Evolutionary conservation across 2,113 vertebrate species (phyloP).

Genomic region (Piprites chloris): DNA sequence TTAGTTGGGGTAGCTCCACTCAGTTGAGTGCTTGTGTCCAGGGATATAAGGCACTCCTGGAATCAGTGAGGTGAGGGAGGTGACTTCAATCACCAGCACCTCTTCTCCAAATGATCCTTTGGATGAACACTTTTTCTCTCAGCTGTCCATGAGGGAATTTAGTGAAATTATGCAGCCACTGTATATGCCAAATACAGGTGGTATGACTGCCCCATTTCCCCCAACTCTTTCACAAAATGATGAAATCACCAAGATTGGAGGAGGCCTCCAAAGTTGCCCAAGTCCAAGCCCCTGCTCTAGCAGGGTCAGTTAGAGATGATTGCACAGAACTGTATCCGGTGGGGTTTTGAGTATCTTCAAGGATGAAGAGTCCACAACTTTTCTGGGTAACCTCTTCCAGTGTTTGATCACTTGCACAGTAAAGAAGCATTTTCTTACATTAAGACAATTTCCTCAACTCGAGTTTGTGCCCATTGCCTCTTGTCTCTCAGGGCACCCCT

Average conservation of each 20-base stretch:
- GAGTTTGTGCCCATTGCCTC: neutral
- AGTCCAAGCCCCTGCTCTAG: neutral
- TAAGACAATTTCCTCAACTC: neutral
- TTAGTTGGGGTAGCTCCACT: neutral
- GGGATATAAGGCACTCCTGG: neutral
- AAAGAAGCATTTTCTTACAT: neutral
- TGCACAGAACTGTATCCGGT: neutral
- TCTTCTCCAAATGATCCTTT: neutral
- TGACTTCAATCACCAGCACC: neutral
- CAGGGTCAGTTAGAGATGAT: neutral
- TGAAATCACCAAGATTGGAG: neutral
- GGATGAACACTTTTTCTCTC: neutral
- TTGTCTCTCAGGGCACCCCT: neutral
- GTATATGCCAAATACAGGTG: neutral
- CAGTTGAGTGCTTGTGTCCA: neutral
- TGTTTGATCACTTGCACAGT: neutral
- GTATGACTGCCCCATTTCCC: neutral
- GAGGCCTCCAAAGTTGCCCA: neutral
- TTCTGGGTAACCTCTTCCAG: neutral
- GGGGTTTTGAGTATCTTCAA: neutral
- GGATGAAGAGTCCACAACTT: neutral
- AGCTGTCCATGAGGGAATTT: neutral
- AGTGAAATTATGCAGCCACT: neutral
- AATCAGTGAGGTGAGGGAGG: neutral
- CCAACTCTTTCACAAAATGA: neutral